phyloP scores from a whole-genome alignment of 37 sponge, comb jelly and placozoan species.

The Beroe ovata region DNA sequence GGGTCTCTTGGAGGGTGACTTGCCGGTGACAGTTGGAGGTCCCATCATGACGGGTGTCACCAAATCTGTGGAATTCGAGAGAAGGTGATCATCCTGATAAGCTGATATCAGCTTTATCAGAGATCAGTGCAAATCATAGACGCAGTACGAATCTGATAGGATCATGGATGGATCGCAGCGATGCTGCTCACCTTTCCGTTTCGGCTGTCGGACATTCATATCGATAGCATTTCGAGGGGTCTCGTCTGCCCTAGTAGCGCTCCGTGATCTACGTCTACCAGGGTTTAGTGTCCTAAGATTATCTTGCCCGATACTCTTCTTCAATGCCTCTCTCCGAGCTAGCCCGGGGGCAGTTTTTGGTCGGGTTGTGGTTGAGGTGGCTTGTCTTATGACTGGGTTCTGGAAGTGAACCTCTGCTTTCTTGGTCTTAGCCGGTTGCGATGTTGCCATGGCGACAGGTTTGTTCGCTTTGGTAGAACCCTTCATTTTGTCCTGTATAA shows the following conservation, averaged over 20 bases:
- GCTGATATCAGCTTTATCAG: too few relatives aligned
- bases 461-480: background rate
- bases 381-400: background rate
- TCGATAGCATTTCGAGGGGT: background rate
- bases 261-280: background rate
- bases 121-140: too few relatives aligned
- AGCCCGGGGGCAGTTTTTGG: slow-evolving; percentile 53
- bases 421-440: background rate
- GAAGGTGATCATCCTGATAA: too few relatives aligned
- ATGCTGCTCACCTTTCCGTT: slow-evolving; percentile 61
- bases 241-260: background rate
- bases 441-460: background rate
- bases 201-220: slow-evolving; percentile 2
- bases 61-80: slow-evolving; percentile 51
- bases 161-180: too few relatives aligned
- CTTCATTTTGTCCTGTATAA: background rate
- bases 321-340: slow-evolving; percentile 3
- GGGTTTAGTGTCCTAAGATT: background rate
- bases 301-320: background rate
- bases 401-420: slow-evolving; percentile 9
- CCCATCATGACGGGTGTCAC: slow-evolving; percentile 25
- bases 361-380: background rate
- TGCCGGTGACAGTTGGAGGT: background rate
- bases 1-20: slow-evolving; percentile 36
- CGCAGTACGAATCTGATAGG: too few relatives aligned